A percentile compares a stretch with the other conserved stretches of the same genome.
phyloP scores from a whole-genome alignment of 1,140 invertebrate genomes.

The Drosophila pachea region DNA sequence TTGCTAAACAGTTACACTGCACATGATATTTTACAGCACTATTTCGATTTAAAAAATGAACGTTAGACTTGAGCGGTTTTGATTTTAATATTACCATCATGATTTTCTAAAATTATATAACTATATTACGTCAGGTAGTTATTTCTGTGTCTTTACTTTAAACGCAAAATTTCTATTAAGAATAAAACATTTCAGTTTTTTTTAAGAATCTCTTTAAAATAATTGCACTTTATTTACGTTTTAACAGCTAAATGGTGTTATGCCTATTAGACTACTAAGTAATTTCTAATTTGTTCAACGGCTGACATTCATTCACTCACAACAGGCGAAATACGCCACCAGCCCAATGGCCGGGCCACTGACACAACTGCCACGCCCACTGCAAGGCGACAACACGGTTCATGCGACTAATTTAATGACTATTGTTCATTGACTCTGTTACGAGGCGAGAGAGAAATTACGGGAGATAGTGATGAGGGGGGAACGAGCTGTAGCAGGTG shows the following conservation, averaged over 20 bases:
- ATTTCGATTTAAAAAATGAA: neutral
- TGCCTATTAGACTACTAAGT: constrained; percentile 39
- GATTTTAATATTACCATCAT: too few relatives aligned
- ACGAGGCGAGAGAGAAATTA: constrained; percentile 1
- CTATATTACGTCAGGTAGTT: too few relatives aligned
- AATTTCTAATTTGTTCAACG: constrained; percentile 66
- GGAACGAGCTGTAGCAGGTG: constrained; percentile 1
- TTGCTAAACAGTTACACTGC: too few relatives aligned
- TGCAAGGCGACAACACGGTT: constrained; percentile 17
- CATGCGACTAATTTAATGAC: constrained; percentile 66
- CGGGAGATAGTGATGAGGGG: neutral
- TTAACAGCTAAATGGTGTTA: constrained; percentile 22
- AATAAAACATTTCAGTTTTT: too few relatives aligned
- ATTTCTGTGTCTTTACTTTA: too few relatives aligned
- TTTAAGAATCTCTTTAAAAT: constrained; percentile 25
- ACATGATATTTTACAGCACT: constrained; percentile 12
- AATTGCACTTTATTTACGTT: constrained; percentile 62
- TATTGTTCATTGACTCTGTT: constrained; percentile 70
- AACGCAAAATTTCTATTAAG: too few relatives aligned
- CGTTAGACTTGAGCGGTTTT: neutral
- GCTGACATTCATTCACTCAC: constrained; percentile 14
- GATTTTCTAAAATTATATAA: too few relatives aligned
- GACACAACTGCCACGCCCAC: constrained; percentile 24
- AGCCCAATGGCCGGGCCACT: neutral
- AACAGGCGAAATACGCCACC: constrained; percentile 7